Conservation (phyloP, 2,797 vertebrate genomes). For the Streptopelia turtur region DNA sequence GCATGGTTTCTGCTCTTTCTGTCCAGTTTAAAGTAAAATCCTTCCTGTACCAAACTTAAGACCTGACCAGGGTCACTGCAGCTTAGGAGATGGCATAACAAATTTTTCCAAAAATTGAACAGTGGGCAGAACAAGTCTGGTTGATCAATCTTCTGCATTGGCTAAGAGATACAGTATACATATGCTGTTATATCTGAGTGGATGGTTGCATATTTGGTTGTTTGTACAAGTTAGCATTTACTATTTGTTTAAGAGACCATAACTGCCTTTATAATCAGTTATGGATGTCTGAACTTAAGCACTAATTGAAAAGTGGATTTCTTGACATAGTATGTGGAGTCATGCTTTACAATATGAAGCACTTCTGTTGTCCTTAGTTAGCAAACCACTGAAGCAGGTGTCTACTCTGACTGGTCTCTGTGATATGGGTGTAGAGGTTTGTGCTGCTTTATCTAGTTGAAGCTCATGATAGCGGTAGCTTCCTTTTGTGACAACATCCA, state of each 20-base stretch:
- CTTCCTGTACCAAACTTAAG: not conserved
- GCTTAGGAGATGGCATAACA: not conserved
- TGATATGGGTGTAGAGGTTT: not conserved
- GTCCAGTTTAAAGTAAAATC: not conserved
- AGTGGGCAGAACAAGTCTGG: not conserved
- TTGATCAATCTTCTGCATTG: not conserved
- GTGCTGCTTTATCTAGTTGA: not conserved
- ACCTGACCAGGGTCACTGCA: not conserved
- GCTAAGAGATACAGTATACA: accelerated
- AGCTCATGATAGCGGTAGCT: not conserved
- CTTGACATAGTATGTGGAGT: not conserved
- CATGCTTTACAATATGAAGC: not conserved
- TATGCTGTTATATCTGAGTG: not conserved
- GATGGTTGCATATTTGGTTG: not conserved
- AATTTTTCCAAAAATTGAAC: not conserved
- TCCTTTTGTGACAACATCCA: not conserved
- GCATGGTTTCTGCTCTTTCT: not conserved
- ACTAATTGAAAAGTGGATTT: not conserved
- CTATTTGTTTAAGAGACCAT: not conserved
- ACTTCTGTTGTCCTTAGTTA: not conserved
- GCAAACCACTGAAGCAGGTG: not conserved
- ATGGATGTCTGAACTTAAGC: not conserved
- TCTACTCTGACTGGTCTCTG: not conserved
- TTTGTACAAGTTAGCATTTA: not conserved
- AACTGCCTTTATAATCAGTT: not conserved